A percentile compares a stretch with the other conserved stretches of the same genome.
These are phyloP conservation scores for Ectemnius continuus DNA, from an alignment of 2,888 invertebrate genomes.

Conservation along the genomic window DNA sequence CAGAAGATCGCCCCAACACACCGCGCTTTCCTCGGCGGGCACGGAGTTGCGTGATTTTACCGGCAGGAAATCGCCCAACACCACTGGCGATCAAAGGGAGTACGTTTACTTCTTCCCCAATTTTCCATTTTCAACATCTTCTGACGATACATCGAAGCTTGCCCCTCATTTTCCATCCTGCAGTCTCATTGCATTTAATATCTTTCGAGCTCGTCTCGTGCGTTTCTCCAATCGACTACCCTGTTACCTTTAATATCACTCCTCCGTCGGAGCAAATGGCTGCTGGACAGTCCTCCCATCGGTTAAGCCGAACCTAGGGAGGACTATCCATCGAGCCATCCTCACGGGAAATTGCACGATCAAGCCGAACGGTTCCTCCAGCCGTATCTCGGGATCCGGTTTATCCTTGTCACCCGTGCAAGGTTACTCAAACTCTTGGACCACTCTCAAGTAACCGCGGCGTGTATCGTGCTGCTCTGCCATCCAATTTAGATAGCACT, in stretches of 20 bases:
- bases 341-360: slow-evolving; percentile 3
- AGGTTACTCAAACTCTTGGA: neutral
- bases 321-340: slow-evolving; percentile 10
- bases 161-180: neutral
- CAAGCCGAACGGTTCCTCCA: neutral
- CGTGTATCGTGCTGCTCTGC: too few species aligned
- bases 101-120: slow-evolving; percentile 60
- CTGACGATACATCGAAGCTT: neutral
- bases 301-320: neutral
- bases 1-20: slow-evolving; percentile 46
- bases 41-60: slow-evolving; percentile 45
- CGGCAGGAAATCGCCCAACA: slow-evolving; percentile 51
- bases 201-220: neutral
- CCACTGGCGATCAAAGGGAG: slow-evolving; percentile 66
- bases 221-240: neutral
- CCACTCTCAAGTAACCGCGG: too few species aligned
- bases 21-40: too few species aligned
- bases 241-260: too few species aligned
- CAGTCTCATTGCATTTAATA: neutral
- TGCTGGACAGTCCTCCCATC: neutral
- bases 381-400: neutral
- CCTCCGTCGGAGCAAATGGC: neutral
- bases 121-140: neutral
- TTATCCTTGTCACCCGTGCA: neutral
- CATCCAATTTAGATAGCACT: neutral